These are phyloP conservation scores for Meliscaeva auricollis DNA, from an alignment of 2,888 invertebrate species.

Conservation along the genomic window DNA sequence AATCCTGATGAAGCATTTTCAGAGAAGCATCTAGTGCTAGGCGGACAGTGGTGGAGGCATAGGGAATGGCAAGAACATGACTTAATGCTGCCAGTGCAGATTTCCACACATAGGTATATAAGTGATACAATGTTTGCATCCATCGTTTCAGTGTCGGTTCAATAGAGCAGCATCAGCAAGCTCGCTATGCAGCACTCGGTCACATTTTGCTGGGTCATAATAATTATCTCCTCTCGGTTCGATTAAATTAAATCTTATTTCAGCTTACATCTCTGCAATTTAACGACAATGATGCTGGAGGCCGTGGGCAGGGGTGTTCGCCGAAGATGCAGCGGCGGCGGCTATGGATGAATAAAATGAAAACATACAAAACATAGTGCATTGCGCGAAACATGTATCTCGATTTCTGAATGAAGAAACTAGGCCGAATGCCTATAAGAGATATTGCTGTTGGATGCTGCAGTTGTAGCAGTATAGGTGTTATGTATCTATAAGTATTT, in stretches of 20 bases:
- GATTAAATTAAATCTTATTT: conserved; percentile 74
- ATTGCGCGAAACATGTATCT: conserved; percentile 64
- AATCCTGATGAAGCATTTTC: conserved; percentile 54
- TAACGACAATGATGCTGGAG: conserved; percentile 52
- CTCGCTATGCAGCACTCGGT: conserved; percentile 37
- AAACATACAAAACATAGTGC: conserved; percentile 57
- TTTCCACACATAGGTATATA: conserved; percentile 4
- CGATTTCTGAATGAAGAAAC: conserved; percentile 75
- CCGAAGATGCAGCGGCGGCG: background rate
- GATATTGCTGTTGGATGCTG: conserved; percentile 55
- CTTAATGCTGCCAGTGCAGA: conserved; percentile 41
- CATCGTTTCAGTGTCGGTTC: background rate
- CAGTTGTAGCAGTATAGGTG: conserved; percentile 27
- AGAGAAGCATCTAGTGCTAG: background rate
- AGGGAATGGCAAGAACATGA: conserved; percentile 35
- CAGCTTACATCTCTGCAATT: conserved; percentile 52
- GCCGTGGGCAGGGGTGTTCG: background rate
- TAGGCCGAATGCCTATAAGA: conserved; percentile 74
- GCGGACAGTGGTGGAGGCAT: background rate
- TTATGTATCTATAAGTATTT: background rate
- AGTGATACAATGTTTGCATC: conserved; percentile 52
- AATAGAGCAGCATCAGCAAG: conserved; percentile 23
- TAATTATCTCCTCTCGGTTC: conserved; percentile 72
- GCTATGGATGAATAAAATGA: conserved; percentile 42
- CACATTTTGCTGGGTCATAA: conserved; percentile 64